Evolutionary conservation across 2,888 invertebrate species (phyloP).

Genomic region (Pristionchus entomophagus): DNA sequence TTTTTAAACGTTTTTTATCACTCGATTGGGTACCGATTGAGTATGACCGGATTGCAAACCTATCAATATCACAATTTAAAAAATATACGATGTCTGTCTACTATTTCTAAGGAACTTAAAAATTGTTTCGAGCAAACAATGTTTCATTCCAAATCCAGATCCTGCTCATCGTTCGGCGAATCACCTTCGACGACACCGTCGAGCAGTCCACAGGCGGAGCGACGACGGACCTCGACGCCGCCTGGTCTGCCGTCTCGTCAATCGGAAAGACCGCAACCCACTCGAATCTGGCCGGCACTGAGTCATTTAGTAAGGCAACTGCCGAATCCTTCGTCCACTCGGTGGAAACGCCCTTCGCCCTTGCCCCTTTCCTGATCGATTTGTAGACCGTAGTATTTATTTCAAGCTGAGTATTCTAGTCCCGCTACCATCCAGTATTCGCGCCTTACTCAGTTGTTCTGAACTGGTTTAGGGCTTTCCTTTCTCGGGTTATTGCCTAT

Average conservation of each 20-base stretch:
- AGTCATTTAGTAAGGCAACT: not conserved
- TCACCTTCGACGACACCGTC: slow-evolving; percentile 30
- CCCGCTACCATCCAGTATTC: not conserved
- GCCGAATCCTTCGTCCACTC: not conserved
- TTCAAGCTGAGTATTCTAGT: not conserved
- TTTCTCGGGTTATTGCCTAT: not conserved
- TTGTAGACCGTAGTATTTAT: not conserved
- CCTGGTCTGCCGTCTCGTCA: not conserved
- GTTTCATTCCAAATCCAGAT: no score
- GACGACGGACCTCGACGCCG: slow-evolving; percentile 2
- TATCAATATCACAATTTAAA: no score
- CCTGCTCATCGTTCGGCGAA: not conserved
- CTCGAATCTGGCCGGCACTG: not conserved
- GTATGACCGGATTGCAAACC: no score
- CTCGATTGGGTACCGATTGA: no score
- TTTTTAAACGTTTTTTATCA: no score
- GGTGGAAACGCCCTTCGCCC: slow-evolving; percentile 3
- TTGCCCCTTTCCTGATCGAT: slow-evolving; percentile 16
- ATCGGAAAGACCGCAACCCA: not conserved
- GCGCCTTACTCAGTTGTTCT: slow-evolving; percentile 1
- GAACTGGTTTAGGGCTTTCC: not conserved
- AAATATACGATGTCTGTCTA: no score
- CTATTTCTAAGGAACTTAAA: no score
- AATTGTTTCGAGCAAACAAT: no score
- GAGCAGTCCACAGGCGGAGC: not conserved